phyloP scores from a whole-genome alignment of 1,140 invertebrate species.

The Hylyphantes graminicola region DNA sequence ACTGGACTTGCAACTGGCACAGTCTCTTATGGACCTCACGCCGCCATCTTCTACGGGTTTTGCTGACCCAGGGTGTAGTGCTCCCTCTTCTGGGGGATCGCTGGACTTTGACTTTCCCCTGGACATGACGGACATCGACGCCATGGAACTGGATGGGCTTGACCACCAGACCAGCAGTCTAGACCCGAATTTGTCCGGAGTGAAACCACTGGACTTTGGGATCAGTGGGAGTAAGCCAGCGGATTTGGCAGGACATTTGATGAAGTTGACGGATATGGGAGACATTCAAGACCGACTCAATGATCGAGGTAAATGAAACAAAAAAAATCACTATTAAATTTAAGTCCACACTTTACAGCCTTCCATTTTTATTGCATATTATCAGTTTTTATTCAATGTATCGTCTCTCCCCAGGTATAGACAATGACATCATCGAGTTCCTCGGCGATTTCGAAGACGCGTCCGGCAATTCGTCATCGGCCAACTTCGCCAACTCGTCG shows the following conservation, averaged over 20 bases:
- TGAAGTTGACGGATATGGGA: constrained; percentile 2
- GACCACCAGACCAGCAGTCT: not conserved
- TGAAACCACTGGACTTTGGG: constrained; percentile 6
- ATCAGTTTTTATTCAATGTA: not conserved
- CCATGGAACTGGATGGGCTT: constrained; percentile 41
- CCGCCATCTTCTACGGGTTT: constrained; percentile 44
- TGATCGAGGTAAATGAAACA: constrained; percentile 31
- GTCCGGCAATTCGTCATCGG: not conserved
- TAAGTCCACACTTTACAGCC: too few species aligned
- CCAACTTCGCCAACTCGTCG: constrained; percentile 22
- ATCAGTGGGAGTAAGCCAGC: not conserved
- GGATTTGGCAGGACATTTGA: not conserved
- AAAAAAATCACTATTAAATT: not conserved
- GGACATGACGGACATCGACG: constrained; percentile 48
- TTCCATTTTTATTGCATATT: not conserved
- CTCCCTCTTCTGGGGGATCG: not conserved
- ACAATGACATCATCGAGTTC: constrained; percentile 50
- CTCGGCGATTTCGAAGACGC: constrained; percentile 5
- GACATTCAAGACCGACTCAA: constrained; percentile 22
- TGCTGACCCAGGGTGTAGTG: too few species aligned
- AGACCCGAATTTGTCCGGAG: constrained; percentile 10
- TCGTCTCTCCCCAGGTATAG: constrained; percentile 22
- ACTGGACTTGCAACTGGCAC: not conserved
- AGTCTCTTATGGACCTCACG: constrained; percentile 52
- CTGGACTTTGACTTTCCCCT: constrained; percentile 55